Evolutionary conservation across 2,888 invertebrate species (phyloP).

Genomic region (Pterostichus madidus): DNA sequence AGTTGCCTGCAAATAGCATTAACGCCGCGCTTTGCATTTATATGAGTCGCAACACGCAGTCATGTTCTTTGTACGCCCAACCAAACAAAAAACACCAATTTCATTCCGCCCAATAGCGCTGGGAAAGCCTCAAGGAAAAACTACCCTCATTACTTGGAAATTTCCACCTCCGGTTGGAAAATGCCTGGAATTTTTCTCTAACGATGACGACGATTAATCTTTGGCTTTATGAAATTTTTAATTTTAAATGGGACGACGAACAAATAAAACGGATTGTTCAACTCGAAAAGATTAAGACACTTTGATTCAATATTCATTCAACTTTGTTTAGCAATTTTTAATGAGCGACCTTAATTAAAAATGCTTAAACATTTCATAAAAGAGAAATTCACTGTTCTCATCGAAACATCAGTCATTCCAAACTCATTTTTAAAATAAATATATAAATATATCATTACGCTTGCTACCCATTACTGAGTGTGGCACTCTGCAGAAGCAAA

Average conservation of each 20-base stretch:
- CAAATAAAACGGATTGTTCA: not conserved
- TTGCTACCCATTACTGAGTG: too few species aligned
- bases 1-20: slow-evolving; percentile 68
- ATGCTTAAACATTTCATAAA: not conserved
- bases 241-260: not conserved
- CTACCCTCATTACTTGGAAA: slow-evolving; percentile 46
- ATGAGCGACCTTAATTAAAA: not conserved
- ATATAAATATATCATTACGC: too few species aligned
- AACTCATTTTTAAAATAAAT: too few species aligned
- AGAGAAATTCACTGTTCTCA: not conserved
- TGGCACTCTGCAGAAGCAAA: too few species aligned
- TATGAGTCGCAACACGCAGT: slow-evolving; percentile 69
- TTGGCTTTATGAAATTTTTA: not conserved
- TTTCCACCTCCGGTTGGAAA: not conserved
- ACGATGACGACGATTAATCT: not conserved
- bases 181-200: slow-evolving; percentile 1
- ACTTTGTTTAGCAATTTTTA: not conserved
- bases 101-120: slow-evolving; percentile 57
- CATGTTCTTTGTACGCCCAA: slow-evolving; percentile 38
- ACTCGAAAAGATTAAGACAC: not conserved
- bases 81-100: slow-evolving; percentile 46
- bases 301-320: too few species aligned
- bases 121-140: slow-evolving; percentile 40
- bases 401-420: not conserved
- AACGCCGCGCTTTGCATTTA: slow-evolving; percentile 72